Conservation (phyloP, 2,888 invertebrate genomes). For the Synergus japonicus region DNA sequence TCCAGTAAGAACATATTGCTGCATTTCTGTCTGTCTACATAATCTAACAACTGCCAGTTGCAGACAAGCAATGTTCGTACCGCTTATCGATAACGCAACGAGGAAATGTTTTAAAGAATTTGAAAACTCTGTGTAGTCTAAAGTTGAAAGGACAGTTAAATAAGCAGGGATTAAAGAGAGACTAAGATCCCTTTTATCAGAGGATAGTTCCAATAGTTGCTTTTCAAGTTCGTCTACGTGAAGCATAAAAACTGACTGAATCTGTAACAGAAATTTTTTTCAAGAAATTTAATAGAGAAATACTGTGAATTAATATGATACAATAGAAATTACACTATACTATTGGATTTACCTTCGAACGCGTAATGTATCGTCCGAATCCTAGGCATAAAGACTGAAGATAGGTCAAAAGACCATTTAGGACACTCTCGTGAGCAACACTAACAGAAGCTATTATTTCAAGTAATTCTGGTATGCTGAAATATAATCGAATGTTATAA, state of each 20-base stretch:
- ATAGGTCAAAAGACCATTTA: slow-evolving; percentile 79
- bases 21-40: slow-evolving; percentile 77
- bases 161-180: slow-evolving; percentile 82
- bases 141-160: slow-evolving; percentile 80
- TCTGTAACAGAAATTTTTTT: slow-evolving; percentile 59
- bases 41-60: slow-evolving; percentile 79
- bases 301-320: neutral
- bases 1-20: slow-evolving; percentile 82
- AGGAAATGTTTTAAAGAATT: slow-evolving; percentile 82
- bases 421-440: slow-evolving; percentile 78
- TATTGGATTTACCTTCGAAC: slow-evolving; percentile 72
- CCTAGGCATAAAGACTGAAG: slow-evolving; percentile 82
- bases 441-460: slow-evolving; percentile 80
- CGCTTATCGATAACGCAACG: slow-evolving; percentile 76
- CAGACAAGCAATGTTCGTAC: slow-evolving; percentile 79
- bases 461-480: slow-evolving; percentile 81
- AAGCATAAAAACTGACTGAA: slow-evolving; percentile 81
- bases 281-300: slow-evolving; percentile 28
- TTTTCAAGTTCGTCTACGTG: slow-evolving; percentile 82
- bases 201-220: slow-evolving; percentile 79
- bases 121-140: slow-evolving; percentile 78
- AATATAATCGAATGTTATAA: slow-evolving; percentile 52
- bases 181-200: slow-evolving; percentile 79
- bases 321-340: neutral
- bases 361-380: slow-evolving; percentile 83